Conservation (phyloP, 2,113 vertebrate species). For the Castor canadensis region DNA sequence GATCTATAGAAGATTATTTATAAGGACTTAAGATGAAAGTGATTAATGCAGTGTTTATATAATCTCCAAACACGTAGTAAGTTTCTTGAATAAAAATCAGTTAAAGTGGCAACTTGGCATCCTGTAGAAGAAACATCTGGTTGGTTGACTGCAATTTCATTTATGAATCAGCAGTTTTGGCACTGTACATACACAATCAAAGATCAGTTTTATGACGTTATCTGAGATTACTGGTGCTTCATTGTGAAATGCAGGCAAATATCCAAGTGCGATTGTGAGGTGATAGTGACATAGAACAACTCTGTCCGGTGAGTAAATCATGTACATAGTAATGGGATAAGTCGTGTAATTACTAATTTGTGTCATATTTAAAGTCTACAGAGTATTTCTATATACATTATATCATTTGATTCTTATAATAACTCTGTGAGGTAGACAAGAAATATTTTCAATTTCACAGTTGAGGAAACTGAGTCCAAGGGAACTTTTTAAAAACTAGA, state of each 20-base stretch:
- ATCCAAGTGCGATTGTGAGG: background rate
- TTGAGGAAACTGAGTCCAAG: background rate
- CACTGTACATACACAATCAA: conserved; percentile 10
- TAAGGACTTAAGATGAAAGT: background rate
- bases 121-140: conserved; percentile 63
- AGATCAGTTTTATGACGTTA: conserved; percentile 56
- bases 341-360: background rate
- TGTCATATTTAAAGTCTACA: conserved; percentile 3
- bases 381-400: background rate
- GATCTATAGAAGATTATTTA: background rate
- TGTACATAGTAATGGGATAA: background rate
- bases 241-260: conserved; percentile 41
- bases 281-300: background rate
- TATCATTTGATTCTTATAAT: background rate
- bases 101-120: conserved; percentile 58
- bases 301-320: conserved; percentile 12
- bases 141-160: conserved; percentile 57
- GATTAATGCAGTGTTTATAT: background rate
- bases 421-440: background rate
- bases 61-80: conserved; percentile 10
- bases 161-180: conserved; percentile 73
- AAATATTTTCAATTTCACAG: conserved; percentile 13
- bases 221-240: conserved; percentile 38
- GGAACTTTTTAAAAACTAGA: background rate
- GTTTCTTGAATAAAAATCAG: conserved; percentile 61